Evolutionary conservation across 1,140 invertebrate genomes (phyloP), one percentile per base, ranked within the genome.

Genomic region (Brachionus rubens): DNA sequence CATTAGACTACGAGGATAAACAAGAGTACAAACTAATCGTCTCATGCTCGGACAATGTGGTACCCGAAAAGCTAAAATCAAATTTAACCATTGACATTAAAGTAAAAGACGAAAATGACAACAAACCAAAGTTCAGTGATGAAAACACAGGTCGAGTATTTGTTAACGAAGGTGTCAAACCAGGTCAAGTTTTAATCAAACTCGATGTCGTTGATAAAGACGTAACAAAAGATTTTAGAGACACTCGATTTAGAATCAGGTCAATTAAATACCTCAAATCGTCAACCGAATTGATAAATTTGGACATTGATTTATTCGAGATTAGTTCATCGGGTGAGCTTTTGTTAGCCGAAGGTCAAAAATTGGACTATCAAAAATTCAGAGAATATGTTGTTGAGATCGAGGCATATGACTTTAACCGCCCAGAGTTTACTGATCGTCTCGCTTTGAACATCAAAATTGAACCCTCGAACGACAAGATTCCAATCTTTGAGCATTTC

Each of bases 371-470:
- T 14, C 59, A 65, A 24, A 50, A 48, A 54, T 9, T 24, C 3
- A 47, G 68, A n/a, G 68, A 72, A 72, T 72, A 72, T 40, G 3
- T 52, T 3, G 19, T 72, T 50, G 68, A 72, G 41, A 19, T 72
- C 7, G 33, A 72, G 36, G 68, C 68, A 12, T 26, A 26, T 40
- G 68, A 72, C 50, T 21, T 9, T 5, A 41, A 65, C 33, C 24
- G 28, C 19, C 36, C 46, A 28, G 68, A 54, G 10, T 30, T 72
- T 14, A 7, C 9, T 1, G 28, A 33, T 72, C 6, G 30, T 5
- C 41, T 48, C 19, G 50, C 36, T 30, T 16, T 72, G 26, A 72
- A 30, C n/a, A 28, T 72, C 10, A 40, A 5, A 7, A 26, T 72
- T 2, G 24, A 72, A n/a, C 68, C 68, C 12, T 72, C 68, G 19